Conservation (phyloP, 1,140 invertebrate genomes). For the Drosophila nikananu region DNA sequence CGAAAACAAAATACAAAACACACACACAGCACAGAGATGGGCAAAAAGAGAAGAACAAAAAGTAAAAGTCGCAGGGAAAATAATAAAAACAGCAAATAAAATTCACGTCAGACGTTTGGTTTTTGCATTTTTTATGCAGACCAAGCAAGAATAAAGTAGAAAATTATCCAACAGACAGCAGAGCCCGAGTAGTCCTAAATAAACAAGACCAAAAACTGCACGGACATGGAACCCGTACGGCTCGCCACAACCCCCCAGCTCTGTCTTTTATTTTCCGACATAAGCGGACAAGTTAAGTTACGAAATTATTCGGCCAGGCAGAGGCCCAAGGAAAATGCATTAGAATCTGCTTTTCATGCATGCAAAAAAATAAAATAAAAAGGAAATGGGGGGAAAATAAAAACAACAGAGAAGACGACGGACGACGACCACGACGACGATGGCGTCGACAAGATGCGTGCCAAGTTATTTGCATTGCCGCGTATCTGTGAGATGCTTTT, state of each 20-base stretch:
- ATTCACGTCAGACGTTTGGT: slow-evolving; percentile 54
- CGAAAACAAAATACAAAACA: slow-evolving; percentile 29
- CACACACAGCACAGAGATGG: slow-evolving; percentile 3
- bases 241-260: not conserved
- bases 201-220: slow-evolving; percentile 80
- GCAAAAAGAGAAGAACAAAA: not conserved
- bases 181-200: slow-evolving; percentile 67
- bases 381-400: slow-evolving; percentile 30
- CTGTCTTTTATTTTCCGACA: slow-evolving; percentile 23
- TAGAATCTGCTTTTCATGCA: slow-evolving; percentile 79
- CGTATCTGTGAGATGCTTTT: slow-evolving; percentile 71
- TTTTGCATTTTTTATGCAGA: slow-evolving; percentile 76
- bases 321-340: slow-evolving; percentile 72
- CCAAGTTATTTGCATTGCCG: slow-evolving; percentile 81
- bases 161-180: slow-evolving; percentile 65
- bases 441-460: slow-evolving; percentile 63
- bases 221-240: slow-evolving; percentile 40
- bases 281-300: slow-evolving; percentile 64
- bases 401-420: slow-evolving; percentile 36
- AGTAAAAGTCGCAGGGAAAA: slow-evolving; percentile 35
- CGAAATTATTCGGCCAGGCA: slow-evolving; percentile 54
- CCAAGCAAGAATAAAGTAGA: slow-evolving; percentile 53
- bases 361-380: slow-evolving; percentile 36
- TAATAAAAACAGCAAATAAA: slow-evolving; percentile 59
- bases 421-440: slow-evolving; percentile 20